Conservation (phyloP, 2,797 vertebrate species). For the Clarias laeviceps region DNA sequence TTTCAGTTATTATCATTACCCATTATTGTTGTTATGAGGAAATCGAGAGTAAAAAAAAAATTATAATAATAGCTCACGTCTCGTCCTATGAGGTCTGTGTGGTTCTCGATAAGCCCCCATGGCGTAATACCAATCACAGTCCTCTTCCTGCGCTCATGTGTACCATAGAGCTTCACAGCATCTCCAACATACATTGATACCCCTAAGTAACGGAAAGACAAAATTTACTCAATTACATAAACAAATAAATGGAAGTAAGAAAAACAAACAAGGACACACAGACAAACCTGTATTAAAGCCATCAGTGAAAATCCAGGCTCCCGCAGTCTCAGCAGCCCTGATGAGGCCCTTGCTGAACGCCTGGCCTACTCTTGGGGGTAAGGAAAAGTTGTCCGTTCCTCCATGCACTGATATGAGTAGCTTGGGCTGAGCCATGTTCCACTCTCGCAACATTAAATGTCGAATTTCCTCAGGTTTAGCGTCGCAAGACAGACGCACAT, state of each 20-base stretch:
- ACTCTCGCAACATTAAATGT: conserved; percentile 90
- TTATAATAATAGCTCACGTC: conserved; percentile 79
- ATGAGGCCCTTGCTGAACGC: conserved; percentile 90
- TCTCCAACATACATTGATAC: conserved; percentile 92
- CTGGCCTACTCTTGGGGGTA: conserved; percentile 84
- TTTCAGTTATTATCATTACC: neutral
- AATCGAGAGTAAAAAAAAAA: neutral
- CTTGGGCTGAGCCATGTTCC: conserved; percentile 96
- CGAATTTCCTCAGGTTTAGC: conserved; percentile 83
- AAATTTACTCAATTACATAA: neutral
- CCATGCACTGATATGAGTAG: conserved; percentile 91
- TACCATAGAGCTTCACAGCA: conserved; percentile 84
- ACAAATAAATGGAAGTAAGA: neutral
- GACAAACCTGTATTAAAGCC: conserved; percentile 87
- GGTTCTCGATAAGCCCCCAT: conserved; percentile 95
- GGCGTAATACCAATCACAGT: conserved; percentile 89
- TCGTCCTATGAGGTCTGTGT: conserved; percentile 88
- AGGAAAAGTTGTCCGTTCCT: conserved; percentile 87
- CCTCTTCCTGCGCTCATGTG: conserved; percentile 85
- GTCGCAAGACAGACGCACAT: conserved; percentile 88
- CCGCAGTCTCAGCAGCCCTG: conserved; percentile 89
- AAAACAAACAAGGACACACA: neutral
- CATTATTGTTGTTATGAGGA: neutral
- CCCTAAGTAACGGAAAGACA: conserved; percentile 70
- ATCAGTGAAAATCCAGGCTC: conserved; percentile 94